Evolutionary conservation across 2,797 vertebrate genomes (phyloP), one percentile per base, ranked within the genome.

Genomic region (Darevskia mixta): DNA sequence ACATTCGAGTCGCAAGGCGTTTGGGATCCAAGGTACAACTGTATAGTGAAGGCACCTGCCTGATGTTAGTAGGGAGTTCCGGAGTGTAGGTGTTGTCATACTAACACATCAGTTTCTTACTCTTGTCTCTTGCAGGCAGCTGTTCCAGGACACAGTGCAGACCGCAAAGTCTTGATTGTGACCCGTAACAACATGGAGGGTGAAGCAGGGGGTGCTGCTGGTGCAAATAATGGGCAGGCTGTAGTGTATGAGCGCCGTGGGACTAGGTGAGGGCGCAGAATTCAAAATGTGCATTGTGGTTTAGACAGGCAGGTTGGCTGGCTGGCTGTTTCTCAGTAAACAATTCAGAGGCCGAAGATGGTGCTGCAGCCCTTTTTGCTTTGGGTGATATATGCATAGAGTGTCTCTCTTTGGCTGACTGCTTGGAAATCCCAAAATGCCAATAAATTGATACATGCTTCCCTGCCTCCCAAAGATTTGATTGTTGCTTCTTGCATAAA

Each of bases 151-250:
- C 93, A 86, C 61, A 29, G 8, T 78, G 72, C 82, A 77, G 49
- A 86, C 72, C 35, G 91, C 27, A 93, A 95, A 85, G 93, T 85
- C 81, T 93, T 92, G 45, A 89, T 91, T 82, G 88, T 95, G 76
- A 93, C 96, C 82, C 89, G 91, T 69, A 94, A 91, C 83, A 79
- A 94, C 91, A 95, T 95, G 2, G 87, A 92, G 10, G 87, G 76
- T 17, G 87, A 75, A n/a, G 87, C 69, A 7, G 64, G 49, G 43
- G 87, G 4, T 29, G 95, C 94, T 64, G 95, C 91, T 61, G 89
- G 92, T 87, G 80, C 87, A 0, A 81, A 69, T n/a, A 91, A 86
- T 3, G 81, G 93, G 69, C 94, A 94, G 32, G 79, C 94, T 35
- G 75, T 94, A 38, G 90, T 91, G 18, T 92, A 94, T 89, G 49